phyloP scores from a whole-genome alignment of 2,113 vertebrate species.

The Azemiops feae region DNA sequence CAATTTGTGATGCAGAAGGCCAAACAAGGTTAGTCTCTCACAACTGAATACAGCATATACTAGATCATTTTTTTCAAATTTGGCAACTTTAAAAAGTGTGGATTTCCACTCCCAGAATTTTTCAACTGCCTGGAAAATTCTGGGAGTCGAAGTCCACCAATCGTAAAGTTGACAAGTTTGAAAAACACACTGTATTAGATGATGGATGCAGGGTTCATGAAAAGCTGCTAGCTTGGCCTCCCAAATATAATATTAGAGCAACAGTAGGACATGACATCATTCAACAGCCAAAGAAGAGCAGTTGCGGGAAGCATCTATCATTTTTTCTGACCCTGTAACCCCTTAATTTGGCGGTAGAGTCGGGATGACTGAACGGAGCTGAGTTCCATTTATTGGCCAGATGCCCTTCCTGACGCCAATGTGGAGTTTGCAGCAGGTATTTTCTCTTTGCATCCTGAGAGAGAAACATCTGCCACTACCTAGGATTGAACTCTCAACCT shows the following conservation, averaged over 20 bases:
- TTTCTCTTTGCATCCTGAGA: neutral
- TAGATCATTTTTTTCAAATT: neutral
- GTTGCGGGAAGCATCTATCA: neutral
- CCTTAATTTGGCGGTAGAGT: neutral
- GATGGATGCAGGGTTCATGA: neutral
- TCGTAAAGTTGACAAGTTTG: neutral
- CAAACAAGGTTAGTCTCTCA: neutral
- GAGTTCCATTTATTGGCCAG: neutral
- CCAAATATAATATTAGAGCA: neutral
- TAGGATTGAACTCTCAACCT: neutral
- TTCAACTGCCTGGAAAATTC: neutral
- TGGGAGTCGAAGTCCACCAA: neutral
- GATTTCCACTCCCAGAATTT: neutral
- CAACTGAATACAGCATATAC: neutral
- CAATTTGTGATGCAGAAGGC: neutral
- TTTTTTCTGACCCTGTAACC: neutral
- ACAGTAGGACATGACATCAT: neutral
- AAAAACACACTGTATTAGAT: neutral
- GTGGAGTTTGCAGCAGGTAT: neutral
- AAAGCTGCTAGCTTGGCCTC: neutral
- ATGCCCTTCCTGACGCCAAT: neutral
- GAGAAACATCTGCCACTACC: neutral
- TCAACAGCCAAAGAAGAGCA: neutral
- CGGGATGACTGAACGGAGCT: too few species aligned
- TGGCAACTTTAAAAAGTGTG: neutral